Evolutionary conservation across 2,113 vertebrate genomes (phyloP), one percentile per base, ranked within the genome.

Genomic region (Sylvietta virens): DNA sequence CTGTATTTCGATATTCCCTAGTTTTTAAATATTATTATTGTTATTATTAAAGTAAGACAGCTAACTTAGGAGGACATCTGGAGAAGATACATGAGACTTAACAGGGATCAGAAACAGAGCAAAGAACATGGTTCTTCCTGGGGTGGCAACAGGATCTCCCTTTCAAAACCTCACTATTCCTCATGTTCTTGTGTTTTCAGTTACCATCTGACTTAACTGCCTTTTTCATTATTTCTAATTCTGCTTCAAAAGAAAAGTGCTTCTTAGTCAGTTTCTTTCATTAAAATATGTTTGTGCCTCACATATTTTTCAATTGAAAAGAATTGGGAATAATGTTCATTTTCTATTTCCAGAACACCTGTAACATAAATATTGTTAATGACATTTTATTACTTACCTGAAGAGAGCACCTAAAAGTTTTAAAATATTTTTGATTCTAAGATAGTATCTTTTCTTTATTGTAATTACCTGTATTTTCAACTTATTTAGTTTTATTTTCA

Each of bases 401-500:
- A 81, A 45, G 35, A 76, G n/a, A 72, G 47, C 26, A 47, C 15
- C 65, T 70, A 19, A 31, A 82, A 90, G 12, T 69, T 73, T 31
- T 27, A 61, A 87, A 83, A 31, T 12, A 65, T 48, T 85, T 94
- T 18, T 54, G n/a, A 44, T 65, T 45, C 47, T 66, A 45, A 65
- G 73, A 23, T 5, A 72, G 7, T 24, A 39, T 9, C 4, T 70
- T 72, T 78, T 71, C 26, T 69, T 47, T 62, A 57, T 40, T 60
- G 31, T 18, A 73, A 62, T 61, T 50, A 87, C 40, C 48, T 5
- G 1, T n/a, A 65, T 69, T 90, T 95, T 88, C 64, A 60, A 47
- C 67, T 83, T 71, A 54, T 82, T 94, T 70, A 23, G 58, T 90
- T 94, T 86, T 61, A 71, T 88, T 97, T 90, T 70, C 71, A 13